Base-by-base conservation (phyloP, 2,113 vertebrate species). In the Campylomormyrus tamandua region DNA sequence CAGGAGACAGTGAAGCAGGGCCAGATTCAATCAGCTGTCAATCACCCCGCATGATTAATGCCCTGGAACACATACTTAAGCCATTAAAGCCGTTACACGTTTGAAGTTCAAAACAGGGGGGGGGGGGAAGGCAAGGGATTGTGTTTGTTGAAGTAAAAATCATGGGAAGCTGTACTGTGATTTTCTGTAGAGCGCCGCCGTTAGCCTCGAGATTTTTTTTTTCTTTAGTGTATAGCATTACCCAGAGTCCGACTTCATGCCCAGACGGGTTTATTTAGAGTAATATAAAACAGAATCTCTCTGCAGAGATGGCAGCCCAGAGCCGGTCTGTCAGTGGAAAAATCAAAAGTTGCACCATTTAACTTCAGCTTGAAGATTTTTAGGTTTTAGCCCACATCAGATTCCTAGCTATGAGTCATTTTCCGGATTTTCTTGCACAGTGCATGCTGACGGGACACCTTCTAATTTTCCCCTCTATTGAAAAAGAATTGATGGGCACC, bases 1-100 rank as follows among this genome's bases (percentile, higher is more conserved):
- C 89, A 90, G 87, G 48, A 90, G 77, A 89, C 80, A 87, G 58
- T 88, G 89, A 90, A 66, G 58, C 58, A 24, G 39, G 77, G 74
- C 90, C 90, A 90, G 31, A 90, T 88, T 35, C 80, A 31, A 53
- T 77, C 87, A 89, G 80, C 48, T 91, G 91, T 90, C 91, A 87
- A 87, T 90, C 89, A 88, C 42, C 27, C 24, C 8, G 10, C 49
- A 83, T 83, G 89, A 91, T 89, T 91, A 52, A 90, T 80, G 77
- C 31, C 56, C 89, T 74, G 48, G 89, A 74, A 87, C 83, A 74
- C 89, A 90, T 87, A 70, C 62, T 77, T 90, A 77, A 90, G 46
- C 85, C 84, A 87, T 90, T 90, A 90, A 49, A 70, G 24, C 62
- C 17, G 84, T 77, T 52, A 45, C 27, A 53, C 49, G 19, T 48